Conservation (phyloP, 2,888 invertebrate species). For the Lepidonotus clava region DNA sequence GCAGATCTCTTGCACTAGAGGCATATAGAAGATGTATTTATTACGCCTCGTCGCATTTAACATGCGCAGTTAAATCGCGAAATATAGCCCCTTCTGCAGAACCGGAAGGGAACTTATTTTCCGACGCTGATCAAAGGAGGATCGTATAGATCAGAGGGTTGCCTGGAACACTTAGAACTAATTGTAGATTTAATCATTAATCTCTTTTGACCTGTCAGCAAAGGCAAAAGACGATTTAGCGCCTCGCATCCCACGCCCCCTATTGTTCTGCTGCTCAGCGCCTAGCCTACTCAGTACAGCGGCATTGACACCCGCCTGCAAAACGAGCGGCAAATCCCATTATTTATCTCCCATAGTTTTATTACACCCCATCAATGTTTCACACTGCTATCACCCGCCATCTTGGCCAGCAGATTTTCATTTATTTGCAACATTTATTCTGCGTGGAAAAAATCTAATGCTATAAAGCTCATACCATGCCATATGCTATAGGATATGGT, state of each 20-base stretch:
- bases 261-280: too few species aligned
- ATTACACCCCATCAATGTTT: background rate
- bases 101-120: background rate
- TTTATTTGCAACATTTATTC: background rate
- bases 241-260: background rate
- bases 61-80: too few species aligned
- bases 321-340: background rate
- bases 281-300: background rate
- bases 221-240: background rate
- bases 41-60: too few species aligned
- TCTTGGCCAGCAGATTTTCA: background rate
- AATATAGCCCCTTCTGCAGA: too few species aligned
- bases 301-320: background rate
- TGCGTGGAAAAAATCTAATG: too few species aligned
- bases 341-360: background rate
- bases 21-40: too few species aligned
- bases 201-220: conserved; percentile 11
- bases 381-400: background rate
- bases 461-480: too few species aligned
- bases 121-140: conserved; percentile 21
- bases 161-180: conserved; percentile 37
- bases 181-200: conserved; percentile 7
- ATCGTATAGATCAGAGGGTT: background rate
- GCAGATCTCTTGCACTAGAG: too few species aligned
- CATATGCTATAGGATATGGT: too few species aligned